A percentile compares a stretch with the other conserved stretches of the same genome.
These are phyloP conservation scores for Cherax quadricarinatus DNA, from an alignment of 1,140 invertebrate species.

Conservation along the genomic window DNA sequence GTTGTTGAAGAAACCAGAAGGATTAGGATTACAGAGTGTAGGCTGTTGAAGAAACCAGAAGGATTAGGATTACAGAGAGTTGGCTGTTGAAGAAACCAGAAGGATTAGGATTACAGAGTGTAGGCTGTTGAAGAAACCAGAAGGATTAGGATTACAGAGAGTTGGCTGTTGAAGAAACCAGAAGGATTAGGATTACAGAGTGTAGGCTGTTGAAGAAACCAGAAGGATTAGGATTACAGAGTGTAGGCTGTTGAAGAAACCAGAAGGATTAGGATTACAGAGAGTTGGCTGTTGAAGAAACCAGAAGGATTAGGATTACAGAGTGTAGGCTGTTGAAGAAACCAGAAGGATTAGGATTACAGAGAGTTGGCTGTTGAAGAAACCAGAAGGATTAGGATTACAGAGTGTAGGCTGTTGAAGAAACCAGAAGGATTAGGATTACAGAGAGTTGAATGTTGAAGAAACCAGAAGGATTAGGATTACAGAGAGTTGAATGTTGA, in stretches of 20 bases:
- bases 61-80: slow-evolving; percentile 82
- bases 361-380: slow-evolving; percentile 86
- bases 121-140: slow-evolving; percentile 82
- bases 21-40: slow-evolving; percentile 83
- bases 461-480: neutral
- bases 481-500: slow-evolving; percentile 88
- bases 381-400: neutral
- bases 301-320: slow-evolving; percentile 76
- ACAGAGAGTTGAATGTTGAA: slow-evolving; percentile 87
- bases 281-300: slow-evolving; percentile 85
- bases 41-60: slow-evolving; percentile 80
- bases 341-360: neutral
- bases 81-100: slow-evolving; percentile 81
- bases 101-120: slow-evolving; percentile 80
- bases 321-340: slow-evolving; percentile 85
- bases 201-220: slow-evolving; percentile 83
- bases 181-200: slow-evolving; percentile 79
- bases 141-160: slow-evolving; percentile 80
- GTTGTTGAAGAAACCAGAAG: slow-evolving; percentile 80
- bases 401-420: slow-evolving; percentile 86
- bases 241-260: slow-evolving; percentile 84
- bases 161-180: slow-evolving; percentile 83
- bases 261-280: slow-evolving; percentile 76
- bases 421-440: neutral
- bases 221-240: slow-evolving; percentile 77